Evolutionary conservation across 1,140 invertebrate species (phyloP).

Genomic region (Drosophila miranda): DNA sequence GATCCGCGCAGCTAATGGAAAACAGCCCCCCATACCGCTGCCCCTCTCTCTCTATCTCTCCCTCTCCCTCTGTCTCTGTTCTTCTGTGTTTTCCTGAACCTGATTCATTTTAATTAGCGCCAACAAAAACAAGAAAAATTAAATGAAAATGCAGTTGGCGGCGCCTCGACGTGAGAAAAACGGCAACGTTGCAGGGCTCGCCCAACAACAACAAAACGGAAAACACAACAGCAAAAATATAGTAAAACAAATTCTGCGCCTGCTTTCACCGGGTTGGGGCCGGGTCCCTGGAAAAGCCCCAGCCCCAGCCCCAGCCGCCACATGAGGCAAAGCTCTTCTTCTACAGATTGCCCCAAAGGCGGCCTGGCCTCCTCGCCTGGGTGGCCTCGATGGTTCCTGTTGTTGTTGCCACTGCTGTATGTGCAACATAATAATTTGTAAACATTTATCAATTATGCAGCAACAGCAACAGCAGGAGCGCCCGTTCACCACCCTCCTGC

Average conservation of each 20-base stretch:
- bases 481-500: background rate
- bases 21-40: background rate
- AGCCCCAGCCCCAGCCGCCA: background rate
- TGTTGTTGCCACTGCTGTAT: conserved; percentile 35
- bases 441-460: conserved; percentile 80
- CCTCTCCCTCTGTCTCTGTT: background rate
- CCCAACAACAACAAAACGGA: background rate
- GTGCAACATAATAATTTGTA: conserved; percentile 79
- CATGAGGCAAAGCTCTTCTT: conserved; percentile 1
- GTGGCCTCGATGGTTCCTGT: conserved; percentile 41
- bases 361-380: conserved; percentile 53
- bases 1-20: conserved; percentile 33
- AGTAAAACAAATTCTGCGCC: conserved; percentile 9
- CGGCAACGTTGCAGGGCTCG: conserved; percentile 28
- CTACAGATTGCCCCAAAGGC: conserved; percentile 4
- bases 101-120: conserved; percentile 74
- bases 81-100: conserved; percentile 30
- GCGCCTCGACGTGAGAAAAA: conserved; percentile 45
- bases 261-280: conserved; percentile 39
- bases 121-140: conserved; percentile 28
- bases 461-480: conserved; percentile 61
- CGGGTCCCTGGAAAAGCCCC: conserved; percentile 1
- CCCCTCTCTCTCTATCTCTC: background rate
- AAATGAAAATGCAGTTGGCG: conserved; percentile 54
- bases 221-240: conserved; percentile 5